phyloP scores from a whole-genome alignment of 2,888 invertebrate species.

The Sinhomidia bicolor region DNA sequence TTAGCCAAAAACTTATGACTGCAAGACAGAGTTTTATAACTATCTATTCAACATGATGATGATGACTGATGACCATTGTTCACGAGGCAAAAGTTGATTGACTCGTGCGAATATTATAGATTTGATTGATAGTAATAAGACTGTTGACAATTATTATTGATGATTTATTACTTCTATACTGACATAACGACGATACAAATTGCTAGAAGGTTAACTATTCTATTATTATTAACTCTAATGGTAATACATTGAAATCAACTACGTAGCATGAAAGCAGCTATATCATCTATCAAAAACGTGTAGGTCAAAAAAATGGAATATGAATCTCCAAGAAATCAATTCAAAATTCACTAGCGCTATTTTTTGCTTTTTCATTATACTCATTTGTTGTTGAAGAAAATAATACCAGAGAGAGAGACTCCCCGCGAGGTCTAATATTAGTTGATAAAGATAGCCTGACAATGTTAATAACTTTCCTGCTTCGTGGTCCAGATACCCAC shows the following conservation, averaged over 20 bases:
- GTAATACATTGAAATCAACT: not conserved
- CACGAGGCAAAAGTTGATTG: constrained; percentile 35
- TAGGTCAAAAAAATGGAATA: not conserved
- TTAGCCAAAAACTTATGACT: not conserved
- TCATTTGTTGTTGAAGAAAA: not conserved
- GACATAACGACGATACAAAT: constrained; percentile 24
- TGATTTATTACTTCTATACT: constrained; percentile 42
- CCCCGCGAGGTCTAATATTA: constrained; percentile 15
- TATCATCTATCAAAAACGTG: no score
- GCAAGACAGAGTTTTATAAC: not conserved
- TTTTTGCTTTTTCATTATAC: not conserved
- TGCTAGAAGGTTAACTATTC: not conserved
- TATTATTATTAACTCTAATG: not conserved
- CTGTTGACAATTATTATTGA: constrained; percentile 45
- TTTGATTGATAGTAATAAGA: constrained; percentile 45
- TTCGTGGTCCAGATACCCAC: constrained; percentile 48
- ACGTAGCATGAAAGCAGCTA: no score
- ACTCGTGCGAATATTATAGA: constrained; percentile 30
- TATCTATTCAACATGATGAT: not conserved
- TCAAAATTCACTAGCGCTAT: no score
- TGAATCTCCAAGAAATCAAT: not conserved
- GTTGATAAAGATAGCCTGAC: not conserved
- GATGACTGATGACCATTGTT: no score
- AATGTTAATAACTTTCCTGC: constrained; percentile 32
- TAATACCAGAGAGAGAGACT: not conserved